These are phyloP conservation scores for Scatophagus argus DNA, from an alignment of 2,113 vertebrate species.

Conservation along the genomic window DNA sequence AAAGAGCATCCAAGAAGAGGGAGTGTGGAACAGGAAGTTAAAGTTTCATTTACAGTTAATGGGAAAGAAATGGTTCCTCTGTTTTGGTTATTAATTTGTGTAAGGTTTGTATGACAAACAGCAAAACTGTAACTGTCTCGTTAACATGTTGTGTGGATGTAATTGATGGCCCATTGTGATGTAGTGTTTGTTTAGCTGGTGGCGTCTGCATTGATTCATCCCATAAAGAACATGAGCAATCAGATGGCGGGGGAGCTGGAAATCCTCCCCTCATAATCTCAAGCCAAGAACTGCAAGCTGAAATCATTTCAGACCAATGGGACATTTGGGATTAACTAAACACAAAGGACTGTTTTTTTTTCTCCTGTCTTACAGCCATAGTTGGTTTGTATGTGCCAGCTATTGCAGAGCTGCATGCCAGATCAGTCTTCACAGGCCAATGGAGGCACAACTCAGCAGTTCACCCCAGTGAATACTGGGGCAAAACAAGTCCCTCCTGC, in stretches of 20 bases:
- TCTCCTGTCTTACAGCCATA: slow-evolving; percentile 57
- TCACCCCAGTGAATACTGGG: slow-evolving; percentile 45
- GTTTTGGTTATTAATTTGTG: not conserved
- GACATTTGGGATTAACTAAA: slow-evolving; percentile 65
- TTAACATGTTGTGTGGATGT: not conserved
- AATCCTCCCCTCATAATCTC: slow-evolving; percentile 52
- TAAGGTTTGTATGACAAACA: not conserved
- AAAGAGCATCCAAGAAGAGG: slow-evolving; percentile 25
- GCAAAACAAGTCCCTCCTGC: slow-evolving; percentile 32
- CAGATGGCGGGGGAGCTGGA: slow-evolving; percentile 67
- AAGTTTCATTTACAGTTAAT: slow-evolving; percentile 6
- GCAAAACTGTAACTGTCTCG: not conserved
- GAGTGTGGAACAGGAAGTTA: slow-evolving; percentile 1
- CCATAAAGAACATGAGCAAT: slow-evolving; percentile 55
- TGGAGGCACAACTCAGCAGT: slow-evolving; percentile 33
- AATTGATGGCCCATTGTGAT: slow-evolving; percentile 16
- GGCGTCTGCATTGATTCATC: slow-evolving; percentile 34
- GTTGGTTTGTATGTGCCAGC: slow-evolving; percentile 50
- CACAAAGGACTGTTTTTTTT: slow-evolving; percentile 60
- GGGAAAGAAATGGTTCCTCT: not conserved
- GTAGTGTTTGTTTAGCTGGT: slow-evolving; percentile 35
- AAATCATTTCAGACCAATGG: slow-evolving; percentile 68
- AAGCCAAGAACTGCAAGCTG: slow-evolving; percentile 62
- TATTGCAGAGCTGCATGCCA: slow-evolving; percentile 45
- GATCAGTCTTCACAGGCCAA: slow-evolving; percentile 42